These are phyloP conservation scores for Ferrisia virgata DNA, from an alignment of 2,888 invertebrate species.

Conservation along the genomic window DNA sequence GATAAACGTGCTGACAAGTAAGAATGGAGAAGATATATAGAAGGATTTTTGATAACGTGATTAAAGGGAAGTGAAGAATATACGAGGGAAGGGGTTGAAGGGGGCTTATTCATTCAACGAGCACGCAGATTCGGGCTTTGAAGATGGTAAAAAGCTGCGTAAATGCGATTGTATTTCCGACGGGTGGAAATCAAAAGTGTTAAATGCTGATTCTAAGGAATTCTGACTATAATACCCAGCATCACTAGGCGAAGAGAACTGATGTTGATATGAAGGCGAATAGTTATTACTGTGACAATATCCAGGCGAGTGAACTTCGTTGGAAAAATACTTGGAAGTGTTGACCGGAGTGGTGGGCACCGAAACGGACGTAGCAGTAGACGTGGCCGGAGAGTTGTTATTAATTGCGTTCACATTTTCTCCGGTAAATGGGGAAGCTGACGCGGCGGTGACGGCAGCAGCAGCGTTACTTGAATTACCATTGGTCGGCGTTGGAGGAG, in stretches of 20 bases:
- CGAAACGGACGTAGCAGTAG: background rate
- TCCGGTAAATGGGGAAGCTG: background rate
- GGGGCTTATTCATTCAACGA: constrained; percentile 32
- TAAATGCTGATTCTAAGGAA: constrained; percentile 40
- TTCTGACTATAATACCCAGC: constrained; percentile 43
- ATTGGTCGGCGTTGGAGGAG: constrained; percentile 20
- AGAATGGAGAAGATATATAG: background rate
- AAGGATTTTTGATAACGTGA: background rate
- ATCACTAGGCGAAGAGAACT: constrained; percentile 41
- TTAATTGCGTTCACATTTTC: background rate
- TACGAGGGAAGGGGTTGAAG: background rate
- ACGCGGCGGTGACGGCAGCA: background rate
- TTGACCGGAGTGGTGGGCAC: constrained; percentile 29
- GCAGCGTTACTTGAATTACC: background rate
- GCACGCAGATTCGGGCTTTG: constrained; percentile 39
- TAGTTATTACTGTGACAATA: constrained; percentile 40
- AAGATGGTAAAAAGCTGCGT: constrained; percentile 41
- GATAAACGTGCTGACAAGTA: background rate
- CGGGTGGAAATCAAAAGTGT: constrained; percentile 43
- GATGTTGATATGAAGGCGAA: constrained; percentile 44
- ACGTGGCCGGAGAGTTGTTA: background rate
- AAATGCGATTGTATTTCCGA: constrained; percentile 44
- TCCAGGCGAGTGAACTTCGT: constrained; percentile 37
- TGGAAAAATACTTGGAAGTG: constrained; percentile 34
- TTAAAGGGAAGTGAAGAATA: background rate